Evolutionary conservation across 1,140 invertebrate species (phyloP), one percentile per base, ranked within the genome.

Genomic region (Drosophila nannoptera): DNA sequence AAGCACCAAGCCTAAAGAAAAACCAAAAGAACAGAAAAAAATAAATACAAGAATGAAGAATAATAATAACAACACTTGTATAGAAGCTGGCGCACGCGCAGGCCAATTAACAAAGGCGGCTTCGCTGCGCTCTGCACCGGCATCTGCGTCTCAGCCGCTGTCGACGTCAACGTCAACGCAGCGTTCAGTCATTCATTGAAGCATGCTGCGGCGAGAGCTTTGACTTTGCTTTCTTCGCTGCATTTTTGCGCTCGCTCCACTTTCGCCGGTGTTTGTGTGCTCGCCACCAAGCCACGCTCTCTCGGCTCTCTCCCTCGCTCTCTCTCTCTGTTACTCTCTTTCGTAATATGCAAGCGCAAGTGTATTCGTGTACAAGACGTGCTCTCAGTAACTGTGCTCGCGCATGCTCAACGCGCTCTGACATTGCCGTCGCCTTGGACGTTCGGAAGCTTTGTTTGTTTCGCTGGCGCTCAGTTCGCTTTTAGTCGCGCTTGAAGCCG

Each of bases 401-500:
- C 65, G 63, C 68, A 71, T 66, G 63, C 55, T 71, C 63, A 71
- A 55, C 65, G 40, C 60, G 59, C 64, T 75, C 67, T 55, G 35
- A 8, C 35, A 3, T 4, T 46, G 22, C 16, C 22, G 32, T 22
- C 14, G 40, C 29, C 14, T 73, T 62, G 66, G 65, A 14, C 7
- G 69, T 64, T 63, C 68, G 35, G 42, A 29, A 35, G 48, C 55
- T 68, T 48, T 45, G 54, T 69, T 14, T 68, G 56, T 58, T 54
- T 61, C 64, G 31, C 64, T 56, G 58, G 42, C 55, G 62, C 54
- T 86, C 74, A 84, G 72, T 86, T 68, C 50, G 75, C 71, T 81
- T 75, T 74, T 50, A 60, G 77, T 72, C 68, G 66, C 54, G 63
- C 64, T 64, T 66, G 69, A 87, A 81, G 82, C 81, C 81, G 81